Conservation (phyloP, 2,797 vertebrate species). For the Chiroxiphia lanceolata region DNA sequence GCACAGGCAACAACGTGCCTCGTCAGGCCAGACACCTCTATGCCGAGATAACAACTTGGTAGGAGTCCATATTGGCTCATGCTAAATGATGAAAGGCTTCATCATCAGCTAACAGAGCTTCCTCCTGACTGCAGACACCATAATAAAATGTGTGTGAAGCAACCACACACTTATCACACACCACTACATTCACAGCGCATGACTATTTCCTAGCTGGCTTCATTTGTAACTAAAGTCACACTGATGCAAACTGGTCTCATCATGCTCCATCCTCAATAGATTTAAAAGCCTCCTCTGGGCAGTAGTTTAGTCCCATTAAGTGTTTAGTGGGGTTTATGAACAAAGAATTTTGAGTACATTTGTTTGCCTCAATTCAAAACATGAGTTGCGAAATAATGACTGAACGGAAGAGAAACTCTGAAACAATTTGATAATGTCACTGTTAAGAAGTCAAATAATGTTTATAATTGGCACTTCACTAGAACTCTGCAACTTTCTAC, state of each 20-base stretch:
- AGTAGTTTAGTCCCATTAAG: background rate
- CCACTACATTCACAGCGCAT: background rate
- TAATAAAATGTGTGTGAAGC: fast-evolving
- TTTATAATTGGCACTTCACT: background rate
- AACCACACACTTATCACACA: background rate
- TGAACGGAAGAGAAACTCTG: background rate
- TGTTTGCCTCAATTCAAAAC: background rate
- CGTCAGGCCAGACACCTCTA: background rate
- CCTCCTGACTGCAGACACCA: background rate
- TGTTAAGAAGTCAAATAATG: background rate
- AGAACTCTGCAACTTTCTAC: background rate
- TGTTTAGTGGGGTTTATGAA: background rate
- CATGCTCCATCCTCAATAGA: background rate
- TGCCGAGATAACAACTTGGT: fast-evolving
- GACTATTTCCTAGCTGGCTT: background rate
- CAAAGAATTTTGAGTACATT: background rate
- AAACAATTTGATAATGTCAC: background rate
- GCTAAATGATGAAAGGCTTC: background rate
- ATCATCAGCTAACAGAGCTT: background rate
- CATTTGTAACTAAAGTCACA: background rate
- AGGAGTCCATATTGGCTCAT: background rate
- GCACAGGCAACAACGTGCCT: fast-evolving
- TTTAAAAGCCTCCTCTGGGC: background rate
- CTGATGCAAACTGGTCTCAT: background rate
- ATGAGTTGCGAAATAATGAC: background rate